Evolutionary conservation across 2,797 vertebrate species (phyloP).

Genomic region (Artibeus jamaicensis): DNA sequence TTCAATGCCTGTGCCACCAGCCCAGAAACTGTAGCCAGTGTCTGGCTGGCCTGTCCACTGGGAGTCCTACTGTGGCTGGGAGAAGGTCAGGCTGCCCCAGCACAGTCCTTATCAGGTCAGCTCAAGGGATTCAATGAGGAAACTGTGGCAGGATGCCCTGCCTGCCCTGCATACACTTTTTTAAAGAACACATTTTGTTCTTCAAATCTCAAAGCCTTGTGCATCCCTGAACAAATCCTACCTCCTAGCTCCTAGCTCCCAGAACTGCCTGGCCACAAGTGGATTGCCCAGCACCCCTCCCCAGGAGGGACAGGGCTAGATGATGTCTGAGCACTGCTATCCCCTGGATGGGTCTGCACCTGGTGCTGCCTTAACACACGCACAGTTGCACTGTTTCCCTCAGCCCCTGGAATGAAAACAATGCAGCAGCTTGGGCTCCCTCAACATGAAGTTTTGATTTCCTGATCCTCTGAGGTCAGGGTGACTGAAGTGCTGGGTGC

Average conservation of each 20-base stretch:
- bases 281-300: rapidly evolving
- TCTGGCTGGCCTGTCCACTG: background rate
- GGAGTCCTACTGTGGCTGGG: background rate
- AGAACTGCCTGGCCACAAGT: too few species aligned
- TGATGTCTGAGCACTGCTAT: rapidly evolving
- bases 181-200: background rate
- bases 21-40: background rate
- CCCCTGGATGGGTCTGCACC: rapidly evolving
- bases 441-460: background rate
- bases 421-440: rapidly evolving
- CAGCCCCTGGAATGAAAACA: background rate
- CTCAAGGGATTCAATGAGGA: background rate
- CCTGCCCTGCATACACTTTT: background rate
- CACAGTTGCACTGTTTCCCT: rapidly evolving
- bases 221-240: background rate
- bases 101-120: background rate
- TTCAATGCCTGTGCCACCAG: rapidly evolving
- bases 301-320: rapidly evolving
- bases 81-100: background rate
- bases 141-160: background rate
- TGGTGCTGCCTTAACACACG: rapidly evolving
- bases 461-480: background rate
- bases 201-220: background rate
- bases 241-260: background rate
- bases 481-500: background rate